Evolutionary conservation across 2,113 vertebrate species (phyloP).

Genomic region (Suricata suricatta): DNA sequence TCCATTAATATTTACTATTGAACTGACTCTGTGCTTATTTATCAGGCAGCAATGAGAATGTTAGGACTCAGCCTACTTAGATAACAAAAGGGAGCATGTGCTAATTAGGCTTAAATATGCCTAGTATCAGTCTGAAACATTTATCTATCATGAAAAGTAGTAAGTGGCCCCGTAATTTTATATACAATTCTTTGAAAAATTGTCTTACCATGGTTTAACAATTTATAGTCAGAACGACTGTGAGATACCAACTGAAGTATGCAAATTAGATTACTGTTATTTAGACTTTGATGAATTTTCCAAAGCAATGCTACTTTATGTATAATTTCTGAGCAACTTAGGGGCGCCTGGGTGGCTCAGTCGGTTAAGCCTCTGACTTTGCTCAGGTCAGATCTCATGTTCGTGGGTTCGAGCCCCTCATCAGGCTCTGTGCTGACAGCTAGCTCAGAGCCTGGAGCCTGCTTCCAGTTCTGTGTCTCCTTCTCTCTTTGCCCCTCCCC

Average conservation of each 20-base stretch:
- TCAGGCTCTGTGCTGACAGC: no score
- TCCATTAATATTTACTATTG: neutral
- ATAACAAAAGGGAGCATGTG: neutral
- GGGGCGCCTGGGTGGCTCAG: no score
- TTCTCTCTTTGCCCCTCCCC: no score
- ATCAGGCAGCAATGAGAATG: neutral
- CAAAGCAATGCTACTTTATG: neutral
- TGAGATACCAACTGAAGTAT: neutral
- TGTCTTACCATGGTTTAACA: neutral
- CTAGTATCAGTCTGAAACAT: neutral
- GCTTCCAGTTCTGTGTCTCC: no score
- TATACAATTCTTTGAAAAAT: neutral
- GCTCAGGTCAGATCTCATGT: no score
- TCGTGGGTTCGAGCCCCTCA: no score
- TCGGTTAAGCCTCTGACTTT: no score
- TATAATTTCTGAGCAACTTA: neutral
- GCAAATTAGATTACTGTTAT: neutral
- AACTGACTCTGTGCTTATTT: neutral
- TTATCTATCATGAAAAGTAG: neutral
- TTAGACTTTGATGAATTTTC: slow-evolving; percentile 1
- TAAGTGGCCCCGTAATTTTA: neutral
- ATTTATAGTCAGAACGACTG: neutral
- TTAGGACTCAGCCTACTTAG: neutral
- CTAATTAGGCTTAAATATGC: neutral
- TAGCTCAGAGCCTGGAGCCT: no score